phyloP scores from a whole-genome alignment of 2,797 vertebrate genomes.

The Sarcophilus harrisii region DNA sequence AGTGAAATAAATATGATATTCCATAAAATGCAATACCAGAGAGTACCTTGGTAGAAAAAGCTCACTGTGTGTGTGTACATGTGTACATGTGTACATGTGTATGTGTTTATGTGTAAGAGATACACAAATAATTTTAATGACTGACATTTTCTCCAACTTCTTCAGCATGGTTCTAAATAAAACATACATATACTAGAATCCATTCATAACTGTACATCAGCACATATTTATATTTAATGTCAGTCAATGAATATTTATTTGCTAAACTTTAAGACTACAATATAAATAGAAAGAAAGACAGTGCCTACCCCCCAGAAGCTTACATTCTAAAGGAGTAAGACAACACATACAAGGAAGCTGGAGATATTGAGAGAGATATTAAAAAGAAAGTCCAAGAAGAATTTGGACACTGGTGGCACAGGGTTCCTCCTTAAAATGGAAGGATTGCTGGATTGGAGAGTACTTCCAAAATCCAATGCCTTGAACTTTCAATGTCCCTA shows the following conservation, averaged over 20 bases:
- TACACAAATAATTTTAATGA: neutral
- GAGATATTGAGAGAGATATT: neutral
- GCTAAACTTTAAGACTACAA: neutral
- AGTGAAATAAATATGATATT: conserved; percentile 4
- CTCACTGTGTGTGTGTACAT: neutral
- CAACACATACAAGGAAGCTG: neutral
- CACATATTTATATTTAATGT: conserved; percentile 13
- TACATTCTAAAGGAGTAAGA: neutral
- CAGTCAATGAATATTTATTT: neutral
- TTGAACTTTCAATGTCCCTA: conserved; percentile 15
- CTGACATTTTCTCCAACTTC: conserved; percentile 29
- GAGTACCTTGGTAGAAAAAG: conserved; percentile 12
- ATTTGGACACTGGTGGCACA: neutral
- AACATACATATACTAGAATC: conserved; percentile 63
- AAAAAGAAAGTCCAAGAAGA: neutral
- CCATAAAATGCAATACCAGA: conserved; percentile 44
- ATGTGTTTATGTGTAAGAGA: neutral
- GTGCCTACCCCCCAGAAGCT: neutral
- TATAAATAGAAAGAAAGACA: neutral
- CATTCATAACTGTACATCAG: conserved; percentile 49
- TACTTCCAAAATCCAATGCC: conserved; percentile 47
- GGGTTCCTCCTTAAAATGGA: neutral
- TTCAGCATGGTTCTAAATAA: conserved; percentile 48
- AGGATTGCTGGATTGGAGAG: neutral
- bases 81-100: neutral